A percentile compares a stretch with the other conserved stretches of the same genome.
These are phyloP conservation scores for Anorthoa munda DNA, from an alignment of 2,888 invertebrate genomes.

Conservation along the genomic window DNA sequence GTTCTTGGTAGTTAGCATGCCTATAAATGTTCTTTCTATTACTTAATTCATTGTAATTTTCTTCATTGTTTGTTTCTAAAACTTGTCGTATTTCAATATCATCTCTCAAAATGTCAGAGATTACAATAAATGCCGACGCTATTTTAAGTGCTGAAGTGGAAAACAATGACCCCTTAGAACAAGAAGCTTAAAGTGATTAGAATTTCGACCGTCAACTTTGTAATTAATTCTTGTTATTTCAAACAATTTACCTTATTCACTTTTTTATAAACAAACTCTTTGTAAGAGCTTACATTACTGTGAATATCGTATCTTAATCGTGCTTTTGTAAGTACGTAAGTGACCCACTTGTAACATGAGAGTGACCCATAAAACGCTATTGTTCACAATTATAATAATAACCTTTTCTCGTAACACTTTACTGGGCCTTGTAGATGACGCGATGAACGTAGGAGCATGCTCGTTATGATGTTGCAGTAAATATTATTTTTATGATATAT, in stretches of 20 bases:
- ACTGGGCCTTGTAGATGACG: conserved; percentile 51
- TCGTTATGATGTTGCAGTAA: conserved; percentile 1
- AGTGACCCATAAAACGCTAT: conserved; percentile 67
- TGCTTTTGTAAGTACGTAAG: conserved; percentile 66
- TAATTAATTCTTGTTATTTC: conserved; percentile 5
- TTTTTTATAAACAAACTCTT: conserved; percentile 25
- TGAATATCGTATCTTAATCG: conserved; percentile 62
- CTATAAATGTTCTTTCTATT: background rate
- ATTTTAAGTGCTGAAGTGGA: background rate
- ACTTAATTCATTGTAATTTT: background rate
- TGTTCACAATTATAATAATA: conserved; percentile 64
- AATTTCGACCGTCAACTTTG: conserved; percentile 15
- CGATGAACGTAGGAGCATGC: conserved; percentile 16
- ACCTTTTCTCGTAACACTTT: conserved; percentile 62
- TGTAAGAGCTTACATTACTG: conserved; percentile 24
- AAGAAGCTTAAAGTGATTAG: background rate
- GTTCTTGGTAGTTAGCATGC: background rate
- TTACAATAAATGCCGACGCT: background rate
- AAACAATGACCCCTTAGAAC: conserved; percentile 9
- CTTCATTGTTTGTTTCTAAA: background rate
- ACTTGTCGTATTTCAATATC: background rate
- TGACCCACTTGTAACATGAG: conserved; percentile 69
- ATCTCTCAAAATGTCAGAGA: background rate
- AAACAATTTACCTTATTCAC: conserved; percentile 8
- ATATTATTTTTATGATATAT: background rate